Evolutionary conservation across 2,113 vertebrate species (phyloP).

Genomic region (Saimiri boliviensis): DNA sequence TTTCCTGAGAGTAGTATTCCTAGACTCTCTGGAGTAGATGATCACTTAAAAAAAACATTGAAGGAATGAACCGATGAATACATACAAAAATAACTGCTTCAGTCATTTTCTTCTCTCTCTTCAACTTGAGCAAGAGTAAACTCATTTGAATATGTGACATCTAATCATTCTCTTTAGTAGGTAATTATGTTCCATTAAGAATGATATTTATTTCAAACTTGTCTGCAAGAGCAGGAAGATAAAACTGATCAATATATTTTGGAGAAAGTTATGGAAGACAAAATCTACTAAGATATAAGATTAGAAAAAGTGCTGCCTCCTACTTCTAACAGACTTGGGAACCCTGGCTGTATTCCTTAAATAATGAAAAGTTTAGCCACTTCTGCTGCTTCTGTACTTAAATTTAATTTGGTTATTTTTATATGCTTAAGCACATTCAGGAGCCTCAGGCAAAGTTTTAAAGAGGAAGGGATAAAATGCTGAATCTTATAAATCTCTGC

Average conservation of each 20-base stretch:
- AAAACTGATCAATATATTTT: neutral
- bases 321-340: neutral
- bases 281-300: neutral
- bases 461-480: constrained; percentile 33
- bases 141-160: neutral
- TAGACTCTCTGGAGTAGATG: neutral
- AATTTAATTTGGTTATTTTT: constrained; percentile 59
- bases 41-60: constrained; percentile 5
- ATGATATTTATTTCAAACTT: neutral
- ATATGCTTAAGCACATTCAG: neutral
- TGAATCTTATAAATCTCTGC: constrained; percentile 18
- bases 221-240: neutral
- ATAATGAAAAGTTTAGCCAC: constrained; percentile 45
- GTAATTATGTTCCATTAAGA: constrained; percentile 12
- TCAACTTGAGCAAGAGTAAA: constrained; percentile 15
- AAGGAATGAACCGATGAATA: neutral
- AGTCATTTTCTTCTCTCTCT: neutral
- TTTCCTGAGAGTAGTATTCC: neutral
- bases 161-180: neutral
- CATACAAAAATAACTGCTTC: neutral
- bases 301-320: constrained; percentile 9
- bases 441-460: constrained; percentile 36
- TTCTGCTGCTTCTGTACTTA: constrained; percentile 41
- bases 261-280: neutral
- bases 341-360: neutral